A percentile compares a stretch with the other conserved stretches of the same genome.
phyloP scores from a whole-genome alignment of 2,797 vertebrate species.

The Alcedo atthis region DNA sequence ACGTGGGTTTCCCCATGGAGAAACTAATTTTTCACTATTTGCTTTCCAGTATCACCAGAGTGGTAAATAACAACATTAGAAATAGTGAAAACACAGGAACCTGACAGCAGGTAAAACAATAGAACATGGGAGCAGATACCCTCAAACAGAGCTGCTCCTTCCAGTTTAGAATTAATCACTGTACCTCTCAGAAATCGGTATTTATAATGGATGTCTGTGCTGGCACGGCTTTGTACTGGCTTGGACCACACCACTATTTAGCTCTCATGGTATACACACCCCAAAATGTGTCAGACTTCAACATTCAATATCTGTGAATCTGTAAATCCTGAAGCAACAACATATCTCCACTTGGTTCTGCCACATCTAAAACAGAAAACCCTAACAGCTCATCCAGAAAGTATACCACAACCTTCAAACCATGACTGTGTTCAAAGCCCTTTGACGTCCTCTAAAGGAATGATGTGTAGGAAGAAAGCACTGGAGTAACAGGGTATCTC shows the following conservation, averaged over 20 bases:
- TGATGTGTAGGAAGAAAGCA: background rate
- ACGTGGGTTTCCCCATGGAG: background rate
- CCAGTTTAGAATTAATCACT: background rate
- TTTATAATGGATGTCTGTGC: background rate
- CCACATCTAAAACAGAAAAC: background rate
- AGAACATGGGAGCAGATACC: background rate
- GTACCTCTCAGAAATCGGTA: background rate
- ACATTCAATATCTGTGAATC: accelerated
- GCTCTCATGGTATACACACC: background rate
- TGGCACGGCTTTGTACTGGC: background rate
- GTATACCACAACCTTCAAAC: background rate
- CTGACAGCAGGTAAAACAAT: background rate
- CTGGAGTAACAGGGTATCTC: too few relatives aligned
- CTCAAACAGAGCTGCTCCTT: background rate
- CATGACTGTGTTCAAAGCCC: background rate
- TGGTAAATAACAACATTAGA: background rate
- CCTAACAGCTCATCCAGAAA: background rate
- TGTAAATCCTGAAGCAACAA: background rate
- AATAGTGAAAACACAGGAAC: background rate
- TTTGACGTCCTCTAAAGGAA: background rate
- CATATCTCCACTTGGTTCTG: background rate
- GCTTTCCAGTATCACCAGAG: background rate
- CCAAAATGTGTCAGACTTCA: background rate
- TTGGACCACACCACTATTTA: background rate
- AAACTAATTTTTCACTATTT: background rate